Base-by-base conservation (phyloP, 2,888 invertebrate species). In the Lepidocyrtinus sp. region DNA sequence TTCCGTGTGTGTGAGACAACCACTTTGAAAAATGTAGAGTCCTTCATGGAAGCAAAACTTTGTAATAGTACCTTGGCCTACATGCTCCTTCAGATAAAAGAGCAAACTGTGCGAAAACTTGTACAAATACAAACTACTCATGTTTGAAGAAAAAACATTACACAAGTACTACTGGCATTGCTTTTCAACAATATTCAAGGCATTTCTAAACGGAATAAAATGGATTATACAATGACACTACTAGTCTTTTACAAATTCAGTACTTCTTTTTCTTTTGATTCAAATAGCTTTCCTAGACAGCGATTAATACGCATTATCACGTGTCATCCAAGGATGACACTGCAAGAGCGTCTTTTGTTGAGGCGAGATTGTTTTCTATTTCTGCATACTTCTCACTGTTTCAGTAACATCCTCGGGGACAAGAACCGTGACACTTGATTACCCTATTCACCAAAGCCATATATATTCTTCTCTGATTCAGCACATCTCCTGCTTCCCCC, bases 401-500 rank as follows among this genome's bases (percentile, higher is more conserved):
- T 36, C 19, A 26, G 62, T 62, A 7, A 61, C 62, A 75, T 75
- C 75, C 67, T 75, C 73, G 59, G 27, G n/a, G 36, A 70, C 25
- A 26, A 70, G 36, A 36, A 36, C 36, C 36, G 36, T 36, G 36
- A 36, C 36, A 36, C 36, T 36, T 36, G 36, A 36, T 36, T 36
- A 36, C 36, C 36, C 5, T 36, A 36, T 36, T 36, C 59, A 25
- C 65, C 3, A n/a, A 61, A 63, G 36, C 62, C 25, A 17, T 62
- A 22, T 15, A 27, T 65, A 64, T 67, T 55, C 69, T 24, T 62
- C 26, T 36, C 19, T 73, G 74, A 76, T 76, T 76, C 50, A 76
- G 76, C 76, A 76, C 71, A 76, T 76, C 76, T 76, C 76, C 76
- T 76, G 71, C 55, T 76, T 71, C 76, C 64, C 75, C 64, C 70